A percentile compares a stretch with the other conserved stretches of the same genome.
phyloP scores from a whole-genome alignment of 2,888 invertebrate genomes.

The Synanthedon myopaeformis region DNA sequence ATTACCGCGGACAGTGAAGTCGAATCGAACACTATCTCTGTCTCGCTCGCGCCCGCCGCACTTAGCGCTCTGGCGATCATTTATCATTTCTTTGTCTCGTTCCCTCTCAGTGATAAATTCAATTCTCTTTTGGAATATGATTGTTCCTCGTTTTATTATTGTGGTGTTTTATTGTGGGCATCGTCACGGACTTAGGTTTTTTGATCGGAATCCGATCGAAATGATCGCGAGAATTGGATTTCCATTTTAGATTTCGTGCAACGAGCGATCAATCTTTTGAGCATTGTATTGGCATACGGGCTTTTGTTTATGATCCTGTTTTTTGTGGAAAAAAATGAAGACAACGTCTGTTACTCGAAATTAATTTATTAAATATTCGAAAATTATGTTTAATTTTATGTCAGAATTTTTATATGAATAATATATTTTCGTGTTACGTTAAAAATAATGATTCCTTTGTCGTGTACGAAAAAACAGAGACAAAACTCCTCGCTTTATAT shows the following conservation, averaged over 20 bases:
- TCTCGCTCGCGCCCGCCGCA: constrained; percentile 46
- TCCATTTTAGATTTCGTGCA: constrained; percentile 58
- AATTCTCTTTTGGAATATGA: constrained; percentile 68
- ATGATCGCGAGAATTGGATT: constrained; percentile 67
- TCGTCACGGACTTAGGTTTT: constrained; percentile 64
- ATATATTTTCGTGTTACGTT: too few relatives aligned
- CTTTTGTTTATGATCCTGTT: background rate
- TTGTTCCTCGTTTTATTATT: constrained; percentile 66
- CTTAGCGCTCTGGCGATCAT: constrained; percentile 44
- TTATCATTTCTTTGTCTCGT: constrained; percentile 66
- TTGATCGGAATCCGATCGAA: constrained; percentile 64
- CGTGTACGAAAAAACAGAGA: too few relatives aligned
- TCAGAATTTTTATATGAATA: constrained; percentile 3
- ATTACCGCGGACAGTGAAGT: constrained; percentile 56
- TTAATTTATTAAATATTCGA: background rate
- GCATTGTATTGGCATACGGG: constrained; percentile 5
- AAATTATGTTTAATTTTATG: background rate
- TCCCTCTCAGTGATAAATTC: constrained; percentile 67
- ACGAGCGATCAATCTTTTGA: constrained; percentile 50
- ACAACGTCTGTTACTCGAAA: background rate
- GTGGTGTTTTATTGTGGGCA: constrained; percentile 62
- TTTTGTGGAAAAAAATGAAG: background rate
- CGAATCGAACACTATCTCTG: constrained; percentile 39
- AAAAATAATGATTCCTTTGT: too few relatives aligned
- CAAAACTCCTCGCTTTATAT: too few relatives aligned